Conservation (phyloP, 2,797 vertebrate species). For the Coracias cyanogaster region DNA sequence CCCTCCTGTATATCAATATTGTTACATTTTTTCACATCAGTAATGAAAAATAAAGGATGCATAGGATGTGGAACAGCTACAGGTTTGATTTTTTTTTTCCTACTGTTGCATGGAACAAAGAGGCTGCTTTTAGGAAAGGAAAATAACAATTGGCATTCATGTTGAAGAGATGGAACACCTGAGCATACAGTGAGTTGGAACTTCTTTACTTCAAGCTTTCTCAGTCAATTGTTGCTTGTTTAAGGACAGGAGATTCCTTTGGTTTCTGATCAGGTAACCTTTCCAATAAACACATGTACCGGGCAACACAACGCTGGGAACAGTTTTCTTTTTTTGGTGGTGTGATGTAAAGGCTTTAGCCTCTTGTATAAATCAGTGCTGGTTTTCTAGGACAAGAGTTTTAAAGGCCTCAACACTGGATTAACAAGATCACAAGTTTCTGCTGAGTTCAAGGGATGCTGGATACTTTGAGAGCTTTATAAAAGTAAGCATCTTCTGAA, state of each 20-base stretch:
- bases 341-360: background rate
- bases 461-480: background rate
- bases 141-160: background rate
- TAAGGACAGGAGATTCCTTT: background rate
- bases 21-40: background rate
- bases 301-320: background rate
- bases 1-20: background rate
- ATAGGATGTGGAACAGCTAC: background rate
- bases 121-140: background rate
- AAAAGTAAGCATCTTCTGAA: background rate
- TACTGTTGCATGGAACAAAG: background rate
- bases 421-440: background rate
- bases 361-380: background rate
- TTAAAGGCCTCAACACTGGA: background rate
- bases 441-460: background rate
- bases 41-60: background rate
- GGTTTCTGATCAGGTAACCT: background rate
- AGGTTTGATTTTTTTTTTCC: background rate
- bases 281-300: background rate
- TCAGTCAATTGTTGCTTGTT: background rate
- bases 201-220: background rate
- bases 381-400: background rate
- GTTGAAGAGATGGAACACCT: background rate
- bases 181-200: background rate
- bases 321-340: background rate